Evolutionary conservation across 2,113 vertebrate genomes (phyloP).

Genomic region (Mohoua ochrocephala): DNA sequence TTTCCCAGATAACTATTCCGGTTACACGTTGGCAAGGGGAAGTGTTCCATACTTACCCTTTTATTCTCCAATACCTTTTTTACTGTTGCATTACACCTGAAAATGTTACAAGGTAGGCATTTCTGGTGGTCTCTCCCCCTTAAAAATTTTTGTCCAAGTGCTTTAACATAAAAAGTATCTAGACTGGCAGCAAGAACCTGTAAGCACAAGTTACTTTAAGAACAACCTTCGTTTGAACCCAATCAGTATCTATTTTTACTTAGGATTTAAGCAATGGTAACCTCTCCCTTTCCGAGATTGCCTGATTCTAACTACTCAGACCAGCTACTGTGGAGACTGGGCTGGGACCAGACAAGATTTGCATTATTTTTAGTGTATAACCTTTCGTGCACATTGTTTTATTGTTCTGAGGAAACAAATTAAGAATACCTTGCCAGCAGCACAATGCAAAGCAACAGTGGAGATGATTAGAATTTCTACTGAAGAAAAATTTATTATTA

Average conservation of each 20-base stretch:
- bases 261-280: conserved; percentile 38
- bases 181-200: neutral
- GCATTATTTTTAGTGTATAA: neutral
- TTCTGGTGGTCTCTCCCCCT: neutral
- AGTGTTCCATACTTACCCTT: neutral
- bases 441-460: neutral
- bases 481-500: neutral
- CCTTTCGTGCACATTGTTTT: neutral
- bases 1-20: neutral
- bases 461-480: neutral
- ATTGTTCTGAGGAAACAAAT: neutral
- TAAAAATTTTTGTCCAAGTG: neutral
- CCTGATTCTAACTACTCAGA: neutral
- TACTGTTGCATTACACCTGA: neutral
- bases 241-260: conserved; percentile 53
- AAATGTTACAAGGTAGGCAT: neutral
- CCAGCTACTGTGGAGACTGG: neutral
- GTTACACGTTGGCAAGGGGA: neutral
- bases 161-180: neutral
- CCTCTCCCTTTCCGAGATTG: neutral
- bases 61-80: neutral
- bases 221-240: conserved; percentile 52
- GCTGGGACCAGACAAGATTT: neutral
- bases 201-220: neutral
- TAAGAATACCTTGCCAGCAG: neutral